Percentiles rank a stretch among this genome's conserved stretches.
These are phyloP conservation scores for Synergus umbraculus DNA, from an alignment of 2,888 invertebrate genomes.

Conservation along the genomic window DNA sequence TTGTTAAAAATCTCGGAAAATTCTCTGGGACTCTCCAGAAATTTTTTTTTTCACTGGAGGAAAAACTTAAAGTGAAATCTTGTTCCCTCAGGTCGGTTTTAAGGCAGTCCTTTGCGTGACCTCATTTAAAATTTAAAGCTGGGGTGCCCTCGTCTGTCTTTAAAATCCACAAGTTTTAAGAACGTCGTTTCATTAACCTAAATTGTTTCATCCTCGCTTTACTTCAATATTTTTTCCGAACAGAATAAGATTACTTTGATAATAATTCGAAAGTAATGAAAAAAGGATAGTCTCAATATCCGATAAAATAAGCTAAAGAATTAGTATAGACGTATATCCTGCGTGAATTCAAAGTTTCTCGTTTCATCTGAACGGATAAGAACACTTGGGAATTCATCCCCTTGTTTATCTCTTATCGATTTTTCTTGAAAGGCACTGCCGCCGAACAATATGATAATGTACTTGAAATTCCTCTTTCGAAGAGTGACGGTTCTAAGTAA, in stretches of 20 bases:
- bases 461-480: not conserved
- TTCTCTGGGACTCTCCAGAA: not conserved
- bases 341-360: constrained; percentile 6
- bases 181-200: constrained; percentile 27
- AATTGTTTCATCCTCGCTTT: constrained; percentile 16
- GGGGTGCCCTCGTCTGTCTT: constrained; percentile 6
- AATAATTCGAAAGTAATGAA: not conserved
- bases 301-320: not conserved
- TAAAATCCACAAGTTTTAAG: constrained; percentile 34
- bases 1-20: no score
- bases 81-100: constrained; percentile 9
- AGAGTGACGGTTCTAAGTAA: constrained; percentile 1
- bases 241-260: not conserved
- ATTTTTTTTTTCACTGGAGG: not conserved
- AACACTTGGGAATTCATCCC: not conserved
- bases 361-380: not conserved
- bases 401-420: constrained; percentile 15
- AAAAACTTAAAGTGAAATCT: not conserved
- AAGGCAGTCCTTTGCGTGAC: constrained; percentile 30
- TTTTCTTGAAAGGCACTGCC: not conserved
- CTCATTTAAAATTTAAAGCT: constrained; percentile 36
- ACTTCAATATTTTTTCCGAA: not conserved
- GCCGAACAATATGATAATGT: not conserved
- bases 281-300: not conserved
- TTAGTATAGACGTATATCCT: not conserved